phyloP scores from a whole-genome alignment of 2,888 invertebrate genomes.

The Heliconius erato region DNA sequence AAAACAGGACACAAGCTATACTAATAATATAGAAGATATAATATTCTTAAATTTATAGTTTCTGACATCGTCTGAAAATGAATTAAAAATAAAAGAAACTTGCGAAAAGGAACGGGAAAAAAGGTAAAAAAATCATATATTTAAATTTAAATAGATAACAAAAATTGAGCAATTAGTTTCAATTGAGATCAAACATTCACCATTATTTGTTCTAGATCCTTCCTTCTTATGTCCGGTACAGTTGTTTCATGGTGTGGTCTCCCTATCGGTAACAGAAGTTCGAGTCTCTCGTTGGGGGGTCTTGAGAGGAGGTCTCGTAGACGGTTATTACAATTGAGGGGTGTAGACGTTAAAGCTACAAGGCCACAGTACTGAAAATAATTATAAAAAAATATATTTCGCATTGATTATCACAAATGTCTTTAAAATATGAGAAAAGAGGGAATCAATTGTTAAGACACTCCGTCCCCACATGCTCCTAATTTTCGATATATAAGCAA shows the following conservation, averaged over 20 bases:
- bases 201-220: slow-evolving; percentile 90
- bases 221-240: slow-evolving; percentile 91
- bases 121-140: background rate
- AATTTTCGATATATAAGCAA: too few species aligned
- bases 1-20: too few species aligned
- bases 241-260: slow-evolving; percentile 91
- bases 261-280: slow-evolving; percentile 94
- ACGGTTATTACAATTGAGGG: slow-evolving; percentile 95
- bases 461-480: too few species aligned
- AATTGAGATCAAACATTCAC: slow-evolving; percentile 77
- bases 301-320: slow-evolving; percentile 90
- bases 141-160: slow-evolving; percentile 9
- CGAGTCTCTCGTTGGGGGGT: slow-evolving; percentile 92
- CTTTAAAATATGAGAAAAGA: too few species aligned
- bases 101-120: too few species aligned
- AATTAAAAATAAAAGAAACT: background rate
- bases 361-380: slow-evolving; percentile 91
- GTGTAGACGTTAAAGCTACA: slow-evolving; percentile 95
- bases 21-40: too few species aligned
- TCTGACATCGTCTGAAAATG: too few species aligned
- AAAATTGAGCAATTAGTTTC: slow-evolving; percentile 31
- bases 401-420: too few species aligned
- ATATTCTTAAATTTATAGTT: too few species aligned
- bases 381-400: background rate
- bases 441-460: too few species aligned